Evolutionary conservation across 2,888 invertebrate genomes (phyloP).

Genomic region (Pseudanteris insignis): DNA sequence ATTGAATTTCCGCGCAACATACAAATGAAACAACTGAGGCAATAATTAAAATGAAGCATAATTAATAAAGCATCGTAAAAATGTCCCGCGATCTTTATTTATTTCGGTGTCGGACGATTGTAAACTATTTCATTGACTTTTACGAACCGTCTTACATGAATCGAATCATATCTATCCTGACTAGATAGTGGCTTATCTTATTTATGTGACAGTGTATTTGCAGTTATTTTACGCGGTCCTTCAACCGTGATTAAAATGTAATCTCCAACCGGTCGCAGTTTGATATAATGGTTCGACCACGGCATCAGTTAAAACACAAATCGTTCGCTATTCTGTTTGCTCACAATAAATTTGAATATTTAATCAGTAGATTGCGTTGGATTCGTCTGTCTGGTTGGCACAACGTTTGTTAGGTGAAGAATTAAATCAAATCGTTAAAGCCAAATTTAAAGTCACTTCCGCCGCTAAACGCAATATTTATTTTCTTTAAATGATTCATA

Average conservation of each 20-base stretch:
- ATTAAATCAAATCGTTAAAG: no score
- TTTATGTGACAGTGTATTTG: constrained; percentile 38
- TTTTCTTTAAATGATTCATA: no score
- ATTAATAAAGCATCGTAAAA: constrained; percentile 35
- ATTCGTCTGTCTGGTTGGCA: no score
- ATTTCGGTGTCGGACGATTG: constrained; percentile 22
- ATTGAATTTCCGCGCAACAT: constrained; percentile 26
- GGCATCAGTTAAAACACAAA: no score
- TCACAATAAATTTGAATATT: no score
- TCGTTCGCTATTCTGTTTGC: no score
- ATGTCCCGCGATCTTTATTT: constrained; percentile 33
- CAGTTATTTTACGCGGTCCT: constrained; percentile 38
- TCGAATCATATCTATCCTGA: constrained; percentile 34
- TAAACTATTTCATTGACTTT: constrained; percentile 39
- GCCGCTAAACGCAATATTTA: no score
- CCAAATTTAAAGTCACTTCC: no score
- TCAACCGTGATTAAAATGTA: constrained; percentile 33
- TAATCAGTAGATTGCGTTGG: no score
- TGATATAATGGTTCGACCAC: background rate
- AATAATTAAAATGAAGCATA: constrained; percentile 24
- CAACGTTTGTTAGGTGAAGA: no score
- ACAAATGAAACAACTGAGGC: constrained; percentile 15
- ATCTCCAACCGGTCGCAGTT: no score
- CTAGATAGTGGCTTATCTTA: constrained; percentile 41
- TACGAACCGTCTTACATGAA: constrained; percentile 26